Evolutionary conservation across 2,888 invertebrate genomes (phyloP), one percentile per base, ranked within the genome.

Genomic region (Chaetogeoica ovagalla): DNA sequence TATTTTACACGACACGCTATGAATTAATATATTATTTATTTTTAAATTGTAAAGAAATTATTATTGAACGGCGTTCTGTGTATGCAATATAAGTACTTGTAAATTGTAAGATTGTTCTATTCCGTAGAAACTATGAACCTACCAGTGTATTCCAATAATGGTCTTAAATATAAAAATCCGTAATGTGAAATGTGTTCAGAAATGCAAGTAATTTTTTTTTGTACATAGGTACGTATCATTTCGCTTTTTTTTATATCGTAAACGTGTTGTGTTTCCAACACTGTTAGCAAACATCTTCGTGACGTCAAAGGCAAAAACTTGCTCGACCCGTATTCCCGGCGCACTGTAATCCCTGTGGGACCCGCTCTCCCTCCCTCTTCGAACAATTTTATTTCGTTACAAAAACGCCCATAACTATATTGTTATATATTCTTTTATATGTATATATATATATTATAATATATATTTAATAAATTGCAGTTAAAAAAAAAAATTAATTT

Each of bases 211-310:
- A 30, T 30, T 30, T 43, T 68, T 75, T 74, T 55, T 65, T 68
- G 1, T 43, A 57, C n/a, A 9, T 59, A 66, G 30, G 48, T 74
- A 65, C 30, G 30, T 21, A 69, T 71, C 7, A 43, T 65, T 30
- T 30, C 4, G 30, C 30, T 4, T 69, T 63, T 71, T 63, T 69
- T 63, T 71, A 55, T 30, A 70, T 55, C 57, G 62, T 71, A 79
- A 71, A 79, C 55, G 70, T 79, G 79, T 79, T 79, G 70, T 79
- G 79, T 79, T 79, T 79, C 79, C 79, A 71, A 71, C 71, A 79
- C 79, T 79, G 79, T 79, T 79, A 65, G 79, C 71, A 71, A 79
- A 79, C 71, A 79, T 79, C 63, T 79, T 70, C 79, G 79, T 79
- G 79, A 79, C 79, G 71, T 79, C 79, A 79, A 71, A 63, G 57